Base-by-base conservation (phyloP, 2,888 invertebrate genomes). In the Drosophila infuscata region DNA sequence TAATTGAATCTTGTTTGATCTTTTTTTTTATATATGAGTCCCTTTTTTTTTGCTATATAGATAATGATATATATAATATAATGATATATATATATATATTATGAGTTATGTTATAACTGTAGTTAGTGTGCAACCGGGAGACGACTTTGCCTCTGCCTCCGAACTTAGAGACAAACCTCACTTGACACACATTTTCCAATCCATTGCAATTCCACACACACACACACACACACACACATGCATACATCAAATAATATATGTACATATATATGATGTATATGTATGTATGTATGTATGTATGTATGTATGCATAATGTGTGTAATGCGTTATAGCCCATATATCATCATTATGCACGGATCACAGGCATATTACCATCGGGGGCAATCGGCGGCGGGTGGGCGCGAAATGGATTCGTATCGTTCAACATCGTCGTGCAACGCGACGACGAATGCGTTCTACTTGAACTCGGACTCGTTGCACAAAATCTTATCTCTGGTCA, bases 401-500 rank as follows among this genome's bases (percentile, higher is more conserved):
- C 30, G 69, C 35, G 7, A 15, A 69, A 67, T 70, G 36, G 46
- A 60, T 66, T 53, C 66, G 71, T 67, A 64, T 67, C 54, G 62
- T 69, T 30, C 20, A 70, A 65, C 57, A 41, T 30, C 20, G 35
- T 25, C 12, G 71, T 64, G 49, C 54, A 73, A 72, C 20, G 20
- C 20, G 20, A 25, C 20, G 20, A 25, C 67, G 74, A 67, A 61
- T 84, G 76, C 68, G 72, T 70, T 54, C 85, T 80, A 82, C 76
- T 88, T 88, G 87, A 85, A 87, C 88, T 76, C 88, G 70, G 64
- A 41, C 72, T 60, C 79, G 82, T 87, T 89, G 85, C 89, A 87
- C 84, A 85, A 89, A 89, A 84, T 89, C 85, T 85, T 85, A 85
- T 85, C 85, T 78, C 71, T 66, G 67, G 60, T 66, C 76, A 72